phyloP scores from a whole-genome alignment of 2,797 vertebrate species.

The Amazonetta brasiliensis region DNA sequence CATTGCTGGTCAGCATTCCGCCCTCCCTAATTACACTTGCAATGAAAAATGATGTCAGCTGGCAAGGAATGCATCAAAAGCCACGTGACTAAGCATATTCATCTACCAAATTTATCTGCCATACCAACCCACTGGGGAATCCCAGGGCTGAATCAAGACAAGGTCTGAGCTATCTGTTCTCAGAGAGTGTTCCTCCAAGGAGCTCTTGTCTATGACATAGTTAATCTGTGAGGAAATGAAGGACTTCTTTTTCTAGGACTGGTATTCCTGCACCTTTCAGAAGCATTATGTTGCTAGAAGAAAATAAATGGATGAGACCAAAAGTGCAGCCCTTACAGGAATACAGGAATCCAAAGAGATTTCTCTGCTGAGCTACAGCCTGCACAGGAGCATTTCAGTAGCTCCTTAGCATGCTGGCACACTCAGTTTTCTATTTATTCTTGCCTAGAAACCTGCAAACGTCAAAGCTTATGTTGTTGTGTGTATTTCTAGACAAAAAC shows the following conservation, averaged over 20 bases:
- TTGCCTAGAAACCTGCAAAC: background rate
- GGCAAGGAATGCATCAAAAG: background rate
- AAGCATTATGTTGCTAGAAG: background rate
- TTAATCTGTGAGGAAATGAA: background rate
- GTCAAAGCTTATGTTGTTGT: background rate
- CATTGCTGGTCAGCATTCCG: background rate
- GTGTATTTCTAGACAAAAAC: conserved; percentile 1
- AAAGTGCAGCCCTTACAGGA: background rate
- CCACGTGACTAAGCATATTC: background rate
- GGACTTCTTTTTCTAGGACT: background rate
- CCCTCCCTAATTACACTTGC: fast-evolving
- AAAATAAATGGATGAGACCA: background rate
- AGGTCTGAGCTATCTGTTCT: background rate
- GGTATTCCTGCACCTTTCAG: background rate
- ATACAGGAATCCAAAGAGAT: background rate
- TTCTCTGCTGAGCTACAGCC: background rate
- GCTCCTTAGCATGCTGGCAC: background rate
- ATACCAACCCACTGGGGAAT: background rate
- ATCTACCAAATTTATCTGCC: background rate
- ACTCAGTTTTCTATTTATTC: conserved; percentile 18
- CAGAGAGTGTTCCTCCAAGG: background rate
- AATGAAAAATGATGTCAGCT: background rate
- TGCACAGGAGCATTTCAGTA: background rate
- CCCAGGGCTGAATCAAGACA: background rate
- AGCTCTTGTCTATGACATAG: background rate